Evolutionary conservation across 2,113 vertebrate species (phyloP), one percentile per base, ranked within the genome.

Genomic region (Dipodomys stephensi): DNA sequence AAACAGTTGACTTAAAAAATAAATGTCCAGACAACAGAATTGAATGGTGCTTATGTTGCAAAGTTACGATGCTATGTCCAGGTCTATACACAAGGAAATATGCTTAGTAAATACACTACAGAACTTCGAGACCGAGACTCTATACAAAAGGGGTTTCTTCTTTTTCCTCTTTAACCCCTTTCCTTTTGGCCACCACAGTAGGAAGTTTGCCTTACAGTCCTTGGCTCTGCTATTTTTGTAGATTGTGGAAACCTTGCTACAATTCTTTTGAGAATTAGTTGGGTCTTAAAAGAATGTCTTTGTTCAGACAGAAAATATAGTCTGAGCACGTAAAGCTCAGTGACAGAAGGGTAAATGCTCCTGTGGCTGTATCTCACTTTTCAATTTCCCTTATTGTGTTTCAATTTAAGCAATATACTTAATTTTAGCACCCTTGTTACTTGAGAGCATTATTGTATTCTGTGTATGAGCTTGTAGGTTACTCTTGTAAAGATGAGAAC

Each of bases 331-430:
- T 71, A 83, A 35, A 35, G 1, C 2, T 79, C n/a, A 27, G 62
- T 88, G 30, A 9, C 3, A 64, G 76, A 94, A 91, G 23, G 35
- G 76, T n/a, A 77, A 23, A 83, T 82, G 23, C 4, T 1, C 39
- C 39, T 32, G 53, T 87, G 53, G 1, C 79, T 95, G 0, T 72
- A 83, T 90, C 83, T 94, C 53, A 25, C 23, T 82, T 92, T 95
- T 96, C 65, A 84, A 0, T 79, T 95, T 30, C 11, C 84, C 87
- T 95, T 84, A 15, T 73, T 97, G 64, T 78, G 76, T 93, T 96
- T 96, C 87, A 69, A 2, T 87, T 95, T 95, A 91, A 96, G 83
- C 84, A 30, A 19, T 30, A 28, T 72, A 30, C 30, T 96, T 97
- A 96, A 92, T 88, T 95, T 79, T 84, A 80, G 18, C 64, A 12